Percentiles rank a stretch among this genome's conserved stretches.
phyloP scores from a whole-genome alignment of 2,797 vertebrate genomes.

The Epinephelus coioides region DNA sequence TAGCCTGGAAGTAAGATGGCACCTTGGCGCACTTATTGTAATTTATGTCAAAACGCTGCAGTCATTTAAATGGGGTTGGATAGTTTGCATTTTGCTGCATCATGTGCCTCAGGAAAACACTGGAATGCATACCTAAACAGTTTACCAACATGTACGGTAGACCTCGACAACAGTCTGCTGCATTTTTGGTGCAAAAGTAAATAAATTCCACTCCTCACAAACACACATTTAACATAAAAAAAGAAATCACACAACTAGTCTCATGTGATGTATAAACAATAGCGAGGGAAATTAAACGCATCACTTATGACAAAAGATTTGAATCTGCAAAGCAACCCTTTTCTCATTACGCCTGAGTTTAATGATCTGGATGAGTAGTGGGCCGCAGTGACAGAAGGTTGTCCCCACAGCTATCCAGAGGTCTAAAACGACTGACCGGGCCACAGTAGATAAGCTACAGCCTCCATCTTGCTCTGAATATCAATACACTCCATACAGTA shows the following conservation, averaged over 20 bases:
- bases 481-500: conserved; percentile 62
- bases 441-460: conserved; percentile 42
- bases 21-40: conserved; percentile 80
- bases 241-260: conserved; percentile 87
- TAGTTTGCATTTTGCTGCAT: conserved; percentile 79
- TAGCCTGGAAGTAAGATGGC: conserved; percentile 78
- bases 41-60: conserved; percentile 80
- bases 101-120: conserved; percentile 68
- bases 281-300: neutral
- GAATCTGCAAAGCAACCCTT: neutral
- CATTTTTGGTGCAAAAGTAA: conserved; percentile 24
- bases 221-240: conserved; percentile 30
- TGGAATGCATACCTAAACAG: conserved; percentile 74
- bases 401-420: conserved; percentile 17
- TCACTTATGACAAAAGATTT: neutral
- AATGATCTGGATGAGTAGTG: conserved; percentile 22
- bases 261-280: conserved; percentile 15
- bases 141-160: conserved; percentile 54
- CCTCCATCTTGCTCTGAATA: conserved; percentile 76
- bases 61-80: conserved; percentile 74
- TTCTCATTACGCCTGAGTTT: conserved; percentile 8
- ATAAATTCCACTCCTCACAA: conserved; percentile 18
- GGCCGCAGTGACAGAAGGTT: conserved; percentile 15
- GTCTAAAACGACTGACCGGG: conserved; percentile 51
- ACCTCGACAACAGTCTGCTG: conserved; percentile 8